phyloP scores from a whole-genome alignment of 2,888 invertebrate species.

The Dascillus cervinus region DNA sequence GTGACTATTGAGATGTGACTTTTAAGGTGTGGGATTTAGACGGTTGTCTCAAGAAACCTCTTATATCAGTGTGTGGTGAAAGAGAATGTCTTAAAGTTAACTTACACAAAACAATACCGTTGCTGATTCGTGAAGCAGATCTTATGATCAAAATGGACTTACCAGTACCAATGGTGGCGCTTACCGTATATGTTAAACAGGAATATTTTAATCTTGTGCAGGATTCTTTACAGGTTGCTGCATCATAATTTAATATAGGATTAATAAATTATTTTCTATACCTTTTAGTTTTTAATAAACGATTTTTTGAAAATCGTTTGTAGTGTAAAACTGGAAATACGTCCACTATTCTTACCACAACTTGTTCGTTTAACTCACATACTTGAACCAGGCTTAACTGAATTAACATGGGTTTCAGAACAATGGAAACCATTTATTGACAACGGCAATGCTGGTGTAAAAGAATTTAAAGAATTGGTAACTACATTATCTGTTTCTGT shows the following conservation, averaged over 20 bases:
- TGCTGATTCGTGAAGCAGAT: conserved; percentile 77
- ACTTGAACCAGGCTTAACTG: conserved; percentile 71
- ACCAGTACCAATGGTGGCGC: conserved; percentile 73
- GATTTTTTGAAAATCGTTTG: conserved; percentile 66
- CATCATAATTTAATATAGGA: no score
- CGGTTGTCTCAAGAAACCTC: conserved; percentile 52
- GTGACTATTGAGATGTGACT: conserved; percentile 6
- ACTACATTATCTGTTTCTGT: conserved; percentile 31
- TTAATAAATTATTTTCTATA: conserved; percentile 13
- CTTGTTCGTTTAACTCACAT: conserved; percentile 75
- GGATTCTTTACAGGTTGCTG: conserved; percentile 71
- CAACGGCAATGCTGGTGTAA: conserved; percentile 66
- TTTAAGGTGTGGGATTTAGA: conserved; percentile 58
- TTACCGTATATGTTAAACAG: conserved; percentile 68
- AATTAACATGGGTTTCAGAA: conserved; percentile 80
- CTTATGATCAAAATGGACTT: conserved; percentile 75
- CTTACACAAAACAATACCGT: conserved; percentile 64
- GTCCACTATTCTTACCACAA: conserved; percentile 85
- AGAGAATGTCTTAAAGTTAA: conserved; percentile 66
- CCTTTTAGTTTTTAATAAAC: conserved; percentile 67
- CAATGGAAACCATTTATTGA: conserved; percentile 75
- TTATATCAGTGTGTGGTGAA: conserved; percentile 54
- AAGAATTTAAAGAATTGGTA: conserved; percentile 68
- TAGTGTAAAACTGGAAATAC: conserved; percentile 76
- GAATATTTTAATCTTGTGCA: conserved; percentile 69